Conservation (phyloP, 1,140 invertebrate genomes). For the Aphaenogaster floridana region DNA sequence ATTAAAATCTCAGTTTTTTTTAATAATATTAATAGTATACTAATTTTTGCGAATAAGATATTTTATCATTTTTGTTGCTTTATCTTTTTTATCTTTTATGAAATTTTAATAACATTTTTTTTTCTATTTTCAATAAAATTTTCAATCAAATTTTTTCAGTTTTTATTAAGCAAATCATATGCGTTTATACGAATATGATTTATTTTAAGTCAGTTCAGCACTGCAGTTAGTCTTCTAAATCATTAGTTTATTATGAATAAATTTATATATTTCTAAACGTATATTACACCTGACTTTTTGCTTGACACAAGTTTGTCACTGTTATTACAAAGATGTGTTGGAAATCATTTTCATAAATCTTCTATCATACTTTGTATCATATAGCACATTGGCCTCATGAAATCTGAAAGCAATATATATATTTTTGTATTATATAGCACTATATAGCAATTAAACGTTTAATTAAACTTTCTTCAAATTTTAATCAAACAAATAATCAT, state of each 20-base stretch:
- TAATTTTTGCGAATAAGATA: conserved; percentile 26
- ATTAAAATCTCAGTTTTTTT: neutral
- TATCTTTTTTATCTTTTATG: neutral
- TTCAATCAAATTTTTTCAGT: neutral
- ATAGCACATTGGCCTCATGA: neutral
- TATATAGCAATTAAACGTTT: neutral
- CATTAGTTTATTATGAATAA: conserved; percentile 66
- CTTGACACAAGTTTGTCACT: conserved; percentile 58
- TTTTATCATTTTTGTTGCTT: conserved; percentile 34
- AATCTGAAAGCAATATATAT: conserved; percentile 58
- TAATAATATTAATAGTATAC: conserved; percentile 29
- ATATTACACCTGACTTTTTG: conserved; percentile 66
- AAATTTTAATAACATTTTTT: conserved; percentile 4
- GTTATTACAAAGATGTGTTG: conserved; percentile 60
- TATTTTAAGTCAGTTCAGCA: conserved; percentile 62
- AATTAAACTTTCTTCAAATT: conserved; percentile 18
- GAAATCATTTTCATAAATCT: conserved; percentile 65
- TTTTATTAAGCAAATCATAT: conserved; percentile 52
- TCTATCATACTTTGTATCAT: conserved; percentile 48
- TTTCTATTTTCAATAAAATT: neutral
- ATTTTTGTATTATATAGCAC: conserved; percentile 8
- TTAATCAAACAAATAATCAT: neutral
- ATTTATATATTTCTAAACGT: conserved; percentile 68
- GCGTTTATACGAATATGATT: conserved; percentile 40
- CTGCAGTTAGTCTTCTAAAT: conserved; percentile 68